Evolutionary conservation across 2,888 invertebrate species (phyloP).

Genomic region (Epirrita christyi): DNA sequence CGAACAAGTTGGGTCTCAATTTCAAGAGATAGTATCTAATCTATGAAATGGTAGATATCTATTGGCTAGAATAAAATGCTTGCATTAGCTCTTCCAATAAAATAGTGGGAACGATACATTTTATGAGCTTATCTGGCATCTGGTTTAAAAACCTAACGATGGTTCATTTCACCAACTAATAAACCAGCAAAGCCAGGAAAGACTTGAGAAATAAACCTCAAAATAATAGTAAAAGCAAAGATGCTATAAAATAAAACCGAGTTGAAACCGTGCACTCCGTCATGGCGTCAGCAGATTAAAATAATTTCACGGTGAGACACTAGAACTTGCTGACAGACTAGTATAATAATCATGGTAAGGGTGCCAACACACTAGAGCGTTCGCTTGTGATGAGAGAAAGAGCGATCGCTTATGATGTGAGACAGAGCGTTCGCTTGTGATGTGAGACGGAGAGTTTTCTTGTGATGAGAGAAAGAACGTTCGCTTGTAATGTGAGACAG

Average conservation of each 20-base stretch:
- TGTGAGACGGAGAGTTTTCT: too few species aligned
- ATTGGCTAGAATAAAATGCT: constrained; percentile 11
- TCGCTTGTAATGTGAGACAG: too few species aligned
- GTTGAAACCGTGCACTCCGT: constrained; percentile 14
- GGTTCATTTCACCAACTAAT: too few species aligned
- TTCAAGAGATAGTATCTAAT: constrained; percentile 8
- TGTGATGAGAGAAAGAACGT: too few species aligned
- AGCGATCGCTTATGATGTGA: too few species aligned
- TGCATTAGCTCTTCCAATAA: background rate
- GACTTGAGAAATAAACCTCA: constrained; percentile 8
- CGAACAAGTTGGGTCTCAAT: background rate
- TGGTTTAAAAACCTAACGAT: too few species aligned
- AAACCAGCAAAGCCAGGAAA: background rate
- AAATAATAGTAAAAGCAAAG: constrained; percentile 6
- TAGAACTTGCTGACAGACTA: constrained; percentile 17
- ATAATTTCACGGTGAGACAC: constrained; percentile 33
- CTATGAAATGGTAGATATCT: constrained; percentile 1
- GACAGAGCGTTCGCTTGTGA: too few species aligned
- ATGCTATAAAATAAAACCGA: constrained; percentile 11
- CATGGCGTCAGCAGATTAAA: constrained; percentile 36
- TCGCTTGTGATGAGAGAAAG: background rate
- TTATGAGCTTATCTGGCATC: background rate
- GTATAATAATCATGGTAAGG: constrained; percentile 12
- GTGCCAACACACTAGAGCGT: background rate
- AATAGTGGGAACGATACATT: background rate